Percentiles rank a stretch among this genome's conserved stretches.
These are phyloP conservation scores for Sterrhoptilus dennistouni DNA, from an alignment of 2,113 vertebrate genomes.

Conservation along the genomic window DNA sequence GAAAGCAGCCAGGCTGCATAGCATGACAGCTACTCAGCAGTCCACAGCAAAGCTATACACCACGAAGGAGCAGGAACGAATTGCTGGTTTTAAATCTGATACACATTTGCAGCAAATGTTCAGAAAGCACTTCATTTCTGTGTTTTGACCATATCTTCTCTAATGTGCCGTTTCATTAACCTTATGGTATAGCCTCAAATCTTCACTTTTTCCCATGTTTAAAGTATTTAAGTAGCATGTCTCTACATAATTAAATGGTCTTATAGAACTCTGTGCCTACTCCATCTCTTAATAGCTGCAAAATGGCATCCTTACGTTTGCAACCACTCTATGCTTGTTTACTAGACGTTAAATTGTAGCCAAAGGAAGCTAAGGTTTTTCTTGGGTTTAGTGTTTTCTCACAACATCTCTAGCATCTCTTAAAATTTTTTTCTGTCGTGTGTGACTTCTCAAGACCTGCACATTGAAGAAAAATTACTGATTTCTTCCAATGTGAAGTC, in stretches of 20 bases:
- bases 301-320: background rate
- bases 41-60: background rate
- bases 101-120: background rate
- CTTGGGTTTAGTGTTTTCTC: background rate
- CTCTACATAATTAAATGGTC: background rate
- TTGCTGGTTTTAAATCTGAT: constrained; percentile 23
- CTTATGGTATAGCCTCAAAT: background rate
- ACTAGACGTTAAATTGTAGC: background rate
- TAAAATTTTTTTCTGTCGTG: background rate
- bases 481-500: background rate
- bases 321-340: background rate
- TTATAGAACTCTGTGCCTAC: background rate
- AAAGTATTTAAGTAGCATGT: background rate
- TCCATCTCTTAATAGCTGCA: background rate
- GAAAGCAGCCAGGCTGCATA: constrained; percentile 42
- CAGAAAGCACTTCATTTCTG: background rate
- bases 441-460: background rate
- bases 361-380: background rate
- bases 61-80: background rate
- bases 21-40: constrained; percentile 21
- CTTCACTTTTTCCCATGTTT: background rate
- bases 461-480: background rate
- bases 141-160: background rate
- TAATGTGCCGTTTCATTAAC: background rate
- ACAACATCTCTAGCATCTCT: background rate